Base-by-base conservation (phyloP, 2,888 invertebrate genomes). In the Morpho achilles region DNA sequence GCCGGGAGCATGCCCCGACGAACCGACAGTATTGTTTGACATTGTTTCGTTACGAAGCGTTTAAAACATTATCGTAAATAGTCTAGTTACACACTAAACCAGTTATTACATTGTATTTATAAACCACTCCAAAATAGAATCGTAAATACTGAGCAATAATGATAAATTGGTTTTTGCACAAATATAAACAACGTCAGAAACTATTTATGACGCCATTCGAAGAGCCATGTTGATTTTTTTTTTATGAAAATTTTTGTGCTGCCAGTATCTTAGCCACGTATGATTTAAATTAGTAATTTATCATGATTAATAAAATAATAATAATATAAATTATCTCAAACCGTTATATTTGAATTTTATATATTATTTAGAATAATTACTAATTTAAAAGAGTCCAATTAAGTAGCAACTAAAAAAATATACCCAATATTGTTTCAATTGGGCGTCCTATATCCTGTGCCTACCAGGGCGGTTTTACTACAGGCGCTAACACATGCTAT, bases 1-100 rank as follows among this genome's bases (percentile, higher is more conserved):
- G 80, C 91, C 91, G 88, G 90, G 89, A 88, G 88, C 85, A 75
- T 88, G 88, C 73, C 89, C 89, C 70, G 89, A 88, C 66, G 89
- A 89, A 76, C 89, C 89, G 84, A 90, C 89, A 69, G 88, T 87
- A 73, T 88, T 89, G 78, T 88, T 89, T 77, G 89, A 85, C 89
- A 89, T 89, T 71, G 72, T 86, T 76, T 67, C 69, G 62, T 69
- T 60, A 58, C 66, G 62, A 61, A 62, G 69, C 66, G 68, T 72
- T 75, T 77, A 88, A 73, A 69, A 76, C 87, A 88, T 88, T 76
- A 76, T 84, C 62, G 65, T 66, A 65, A 63, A 70, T 63, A 49
- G 56, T 71, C 67, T 61, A 63, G 64, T 60, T 53, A 55, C 55
- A 58, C 56, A 69, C 59, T 62, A 61, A 64, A 60, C 51, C 60